Base-by-base conservation (phyloP, 2,113 vertebrate species). In the Tinamus guttatus region DNA sequence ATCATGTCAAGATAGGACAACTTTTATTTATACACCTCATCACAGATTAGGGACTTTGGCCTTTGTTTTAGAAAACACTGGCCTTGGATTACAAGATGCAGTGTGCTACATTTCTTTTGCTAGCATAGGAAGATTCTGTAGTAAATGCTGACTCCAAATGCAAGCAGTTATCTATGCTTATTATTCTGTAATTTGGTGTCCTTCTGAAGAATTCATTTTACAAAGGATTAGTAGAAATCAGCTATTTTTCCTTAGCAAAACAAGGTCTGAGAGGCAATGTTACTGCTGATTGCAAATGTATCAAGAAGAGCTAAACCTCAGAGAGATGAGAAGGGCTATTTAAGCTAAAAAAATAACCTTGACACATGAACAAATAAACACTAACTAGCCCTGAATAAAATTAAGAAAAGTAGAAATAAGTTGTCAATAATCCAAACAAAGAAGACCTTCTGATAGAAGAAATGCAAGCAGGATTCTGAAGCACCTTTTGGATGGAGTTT, bases 331-430 rank as follows among this genome's bases (percentile, higher is more conserved):
- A 93, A 81, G 54, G 90, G 32, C 56, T 81, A 45, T 81, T 94
- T 75, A 84, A 92, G 32, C 80, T 88, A 81, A 86, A 87, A 93
- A 93, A 32, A 65, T 88, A 78, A 92, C 80, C 21, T 88, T 92
- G 85, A 80, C 83, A 89, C 69, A 73, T 68, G 92, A 92, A 94
- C 73, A 95, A 90, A 93, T 45, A 70, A 86, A 92, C 81, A 32
- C 27, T 88, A 92, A 93, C 41, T 43, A 58, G 17, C 28, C 51
- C 64, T 87, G 94, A 94, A 93, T 94, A 93, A 88, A 94, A 74
- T 89, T 58, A 93, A 32, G 68, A 92, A 81, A 90, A 75, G 60
- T 54, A 71, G 63, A 86, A 94, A 38, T 22, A 90, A 30, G 34
- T 92, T 93, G 69, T 65, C 69, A 86, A 38, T 79, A 81, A 83